phyloP scores from a whole-genome alignment of 2,888 invertebrate species.

The Scelioninae gen. 1 region DNA sequence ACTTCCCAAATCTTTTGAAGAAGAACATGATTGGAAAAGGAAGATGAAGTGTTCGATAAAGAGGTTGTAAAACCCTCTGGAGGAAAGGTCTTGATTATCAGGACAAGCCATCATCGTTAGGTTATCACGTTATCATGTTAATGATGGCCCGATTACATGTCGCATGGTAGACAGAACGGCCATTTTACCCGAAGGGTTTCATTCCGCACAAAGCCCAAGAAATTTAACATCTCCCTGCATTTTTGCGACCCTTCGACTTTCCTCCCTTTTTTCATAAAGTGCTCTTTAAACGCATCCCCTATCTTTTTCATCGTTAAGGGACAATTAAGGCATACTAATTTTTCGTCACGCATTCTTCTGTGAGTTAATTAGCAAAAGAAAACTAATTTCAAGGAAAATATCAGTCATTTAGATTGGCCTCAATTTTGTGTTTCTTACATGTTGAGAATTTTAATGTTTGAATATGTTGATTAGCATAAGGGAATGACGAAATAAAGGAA shows the following conservation, averaged over 20 bases:
- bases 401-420: conserved; percentile 39
- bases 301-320: conserved; percentile 48
- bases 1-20: no score
- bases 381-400: conserved; percentile 45
- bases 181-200: conserved; percentile 47
- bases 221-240: conserved; percentile 64
- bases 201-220: conserved; percentile 62
- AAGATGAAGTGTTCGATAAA: conserved; percentile 39
- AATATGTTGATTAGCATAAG: not conserved
- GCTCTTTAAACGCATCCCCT: conserved; percentile 66
- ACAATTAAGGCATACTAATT: conserved; percentile 65
- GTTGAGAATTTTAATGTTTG: not conserved
- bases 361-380: conserved; percentile 53
- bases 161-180: conserved; percentile 33
- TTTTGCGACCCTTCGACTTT: conserved; percentile 62
- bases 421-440: conserved; percentile 16
- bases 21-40: conserved; percentile 12
- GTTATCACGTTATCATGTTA: conserved; percentile 68
- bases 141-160: conserved; percentile 55
- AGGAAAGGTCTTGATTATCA: conserved; percentile 53
- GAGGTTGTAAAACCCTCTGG: conserved; percentile 40
- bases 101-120: conserved; percentile 55
- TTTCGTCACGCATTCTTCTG: conserved; percentile 38
- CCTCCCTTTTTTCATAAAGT: conserved; percentile 62
- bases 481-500: not conserved